phyloP scores from a whole-genome alignment of 2,113 vertebrate genomes.

The rat (Rattus norvegicus) region DNA sequence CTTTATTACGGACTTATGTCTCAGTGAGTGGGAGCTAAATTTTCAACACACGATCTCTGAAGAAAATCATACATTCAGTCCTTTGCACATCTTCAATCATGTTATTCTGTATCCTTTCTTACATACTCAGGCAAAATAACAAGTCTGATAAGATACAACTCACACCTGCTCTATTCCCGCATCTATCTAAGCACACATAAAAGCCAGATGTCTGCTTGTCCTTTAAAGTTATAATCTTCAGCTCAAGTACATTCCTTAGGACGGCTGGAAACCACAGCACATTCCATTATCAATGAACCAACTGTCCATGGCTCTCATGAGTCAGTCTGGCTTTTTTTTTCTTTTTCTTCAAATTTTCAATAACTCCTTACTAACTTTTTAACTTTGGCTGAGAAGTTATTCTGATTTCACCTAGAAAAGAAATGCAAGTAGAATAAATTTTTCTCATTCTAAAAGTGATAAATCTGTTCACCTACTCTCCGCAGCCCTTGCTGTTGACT shows the following conservation, averaged over 20 bases:
- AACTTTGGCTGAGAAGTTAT: neutral
- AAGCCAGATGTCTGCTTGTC: neutral
- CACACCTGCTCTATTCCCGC: neutral
- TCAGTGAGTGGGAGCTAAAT: neutral
- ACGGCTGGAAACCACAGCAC: neutral
- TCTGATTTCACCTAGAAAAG: neutral
- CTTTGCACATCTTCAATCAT: neutral
- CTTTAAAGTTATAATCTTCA: neutral
- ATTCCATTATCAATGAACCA: neutral
- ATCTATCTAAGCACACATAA: neutral
- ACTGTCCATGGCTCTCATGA: neutral
- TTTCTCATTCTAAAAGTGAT: neutral
- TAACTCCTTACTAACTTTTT: neutral
- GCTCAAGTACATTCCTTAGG: neutral
- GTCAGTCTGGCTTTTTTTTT: neutral
- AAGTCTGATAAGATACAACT: neutral
- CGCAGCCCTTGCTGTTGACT: neutral
- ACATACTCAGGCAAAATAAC: neutral
- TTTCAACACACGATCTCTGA: neutral
- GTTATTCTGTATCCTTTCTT: neutral
- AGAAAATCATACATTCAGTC: neutral
- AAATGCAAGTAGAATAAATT: constrained; percentile 20
- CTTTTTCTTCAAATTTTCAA: neutral
- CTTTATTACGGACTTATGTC: neutral
- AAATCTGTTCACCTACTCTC: neutral